Base-by-base conservation (phyloP, 64 coral and sea anemone species). In the Porites lutea region DNA sequence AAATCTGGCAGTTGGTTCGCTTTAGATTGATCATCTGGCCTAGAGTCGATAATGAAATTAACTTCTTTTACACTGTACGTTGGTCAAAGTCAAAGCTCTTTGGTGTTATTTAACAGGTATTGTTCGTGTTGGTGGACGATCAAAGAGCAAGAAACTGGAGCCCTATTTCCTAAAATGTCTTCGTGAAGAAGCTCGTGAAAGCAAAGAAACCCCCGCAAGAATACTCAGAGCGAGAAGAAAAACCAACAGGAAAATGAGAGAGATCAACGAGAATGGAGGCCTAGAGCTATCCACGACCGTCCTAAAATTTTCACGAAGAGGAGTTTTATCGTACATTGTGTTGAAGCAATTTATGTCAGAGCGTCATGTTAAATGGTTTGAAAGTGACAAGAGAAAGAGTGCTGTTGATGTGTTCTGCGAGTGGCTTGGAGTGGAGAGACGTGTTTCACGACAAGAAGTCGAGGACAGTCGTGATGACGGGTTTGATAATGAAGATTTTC, bases 81-180 rank as follows among this genome's bases (percentile, higher is more conserved):
- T 37, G 27, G 20, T 8, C 16, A 13, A 13, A 13, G 19, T 77
- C 21, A 61, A 9, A 61, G 45, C 14, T 71, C 27, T n/a, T n/a
- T 37, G 27, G 27, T 37, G 0, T 37, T 37, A 37, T 37, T 37
- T 52, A 50, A 19, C 37, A 96, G 94, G 89, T 62, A 65, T 96
- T 84, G 94, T 96, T 54, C 83, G 94, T 59, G 94, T 96, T 9
- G 94, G 94, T 9, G 85, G 94, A 52, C 94, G 94, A 20, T 96
- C 83, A 59, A 92, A 79, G 71, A 90, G 48, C 52, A 21, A 84
- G 64, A 50, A 48, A 12, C 83, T 96, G n/a, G 48, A 83, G 65
- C 14, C 72, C 18, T 83, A 19, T 43, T 88, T 79, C 79, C 77
- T 96, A 13, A 88, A 72, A 59, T 82, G 76, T 27, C 49, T 92